phyloP scores from a whole-genome alignment of 1,140 invertebrate species.

The Drosophila simulans region DNA sequence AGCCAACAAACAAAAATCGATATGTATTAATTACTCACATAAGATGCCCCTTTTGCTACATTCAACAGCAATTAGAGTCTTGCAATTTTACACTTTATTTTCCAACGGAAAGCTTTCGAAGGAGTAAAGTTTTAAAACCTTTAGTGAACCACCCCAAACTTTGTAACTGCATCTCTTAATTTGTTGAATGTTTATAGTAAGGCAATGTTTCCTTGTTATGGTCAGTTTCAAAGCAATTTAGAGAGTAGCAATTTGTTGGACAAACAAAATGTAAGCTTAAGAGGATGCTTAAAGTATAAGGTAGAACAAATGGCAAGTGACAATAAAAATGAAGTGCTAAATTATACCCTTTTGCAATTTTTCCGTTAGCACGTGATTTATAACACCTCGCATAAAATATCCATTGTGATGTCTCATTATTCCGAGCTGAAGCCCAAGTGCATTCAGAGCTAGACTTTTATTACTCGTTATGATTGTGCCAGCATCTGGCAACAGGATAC shows the following conservation, averaged over 20 bases:
- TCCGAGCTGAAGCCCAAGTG: neutral
- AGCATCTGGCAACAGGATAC: constrained; percentile 3
- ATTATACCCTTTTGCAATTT: neutral
- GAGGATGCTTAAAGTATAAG: no score
- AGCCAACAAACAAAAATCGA: neutral
- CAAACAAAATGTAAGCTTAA: neutral
- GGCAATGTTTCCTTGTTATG: neutral
- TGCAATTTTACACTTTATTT: neutral
- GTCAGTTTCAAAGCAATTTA: neutral
- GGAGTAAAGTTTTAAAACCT: neutral
- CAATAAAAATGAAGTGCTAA: neutral
- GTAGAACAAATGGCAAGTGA: neutral
- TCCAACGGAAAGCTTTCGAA: no score
- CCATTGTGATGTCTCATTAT: constrained; percentile 8
- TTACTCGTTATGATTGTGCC: constrained; percentile 6
- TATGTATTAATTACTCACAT: neutral
- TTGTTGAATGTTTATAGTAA: neutral
- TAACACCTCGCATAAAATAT: neutral
- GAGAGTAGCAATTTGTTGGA: neutral
- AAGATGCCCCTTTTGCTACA: no score
- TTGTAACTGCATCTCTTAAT: constrained; percentile 14
- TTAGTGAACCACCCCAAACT: constrained; percentile 4
- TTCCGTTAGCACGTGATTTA: constrained; percentile 9
- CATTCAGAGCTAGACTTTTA: constrained; percentile 11
- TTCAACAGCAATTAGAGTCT: no score